Evolutionary conservation across 2,888 invertebrate species (phyloP), one percentile per base, ranked within the genome.

Genomic region (Ecdyonurus torrentis): DNA sequence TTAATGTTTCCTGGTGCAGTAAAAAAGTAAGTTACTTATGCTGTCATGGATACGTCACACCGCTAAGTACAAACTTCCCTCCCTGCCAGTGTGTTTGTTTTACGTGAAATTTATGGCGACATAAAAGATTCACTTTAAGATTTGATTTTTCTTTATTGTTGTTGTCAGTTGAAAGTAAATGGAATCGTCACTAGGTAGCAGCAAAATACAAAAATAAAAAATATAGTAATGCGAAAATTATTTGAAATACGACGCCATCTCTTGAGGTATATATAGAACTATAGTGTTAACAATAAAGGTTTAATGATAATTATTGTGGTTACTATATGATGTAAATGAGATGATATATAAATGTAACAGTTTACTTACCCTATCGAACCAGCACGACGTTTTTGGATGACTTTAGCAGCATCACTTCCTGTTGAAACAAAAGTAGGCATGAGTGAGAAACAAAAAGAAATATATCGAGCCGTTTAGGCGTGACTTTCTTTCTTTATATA

Each of bases 371-470:
- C 87, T 80, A 87, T 83, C 76, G 86, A 87, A 76, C 85, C 86
- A 74, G 85, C 83, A 74, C 85, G 83, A 75, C 87, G 83, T 80
- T 87, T 87, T 78, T 85, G 86, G 79, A 86, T 81, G 79, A 86
- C 85, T 82, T 86, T 86, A 74, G 82, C 82, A 77, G 86, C 84
- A 82, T 86, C 86, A 81, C 84, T 83, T 82, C 86, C 87, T 86
- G 75, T 63, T 81, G 81, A 66, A 70, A 66, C 68, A 66, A 69
- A 69, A 66, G 25, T 19, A 25, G 52, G n/a, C 37, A 37, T 37
- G 37, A 52, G 23, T 50, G 23, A 10, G 37, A 18, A 24, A 25
- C 20, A n/a, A 15, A 59, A 59, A 5, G 59, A 22, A 18, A 37
- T 3, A 25, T 25, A 18, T 60, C 18, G 25, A 37, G 25, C 24